phyloP scores from a whole-genome alignment of 2,113 vertebrate genomes.

The Silurus meridionalis region DNA sequence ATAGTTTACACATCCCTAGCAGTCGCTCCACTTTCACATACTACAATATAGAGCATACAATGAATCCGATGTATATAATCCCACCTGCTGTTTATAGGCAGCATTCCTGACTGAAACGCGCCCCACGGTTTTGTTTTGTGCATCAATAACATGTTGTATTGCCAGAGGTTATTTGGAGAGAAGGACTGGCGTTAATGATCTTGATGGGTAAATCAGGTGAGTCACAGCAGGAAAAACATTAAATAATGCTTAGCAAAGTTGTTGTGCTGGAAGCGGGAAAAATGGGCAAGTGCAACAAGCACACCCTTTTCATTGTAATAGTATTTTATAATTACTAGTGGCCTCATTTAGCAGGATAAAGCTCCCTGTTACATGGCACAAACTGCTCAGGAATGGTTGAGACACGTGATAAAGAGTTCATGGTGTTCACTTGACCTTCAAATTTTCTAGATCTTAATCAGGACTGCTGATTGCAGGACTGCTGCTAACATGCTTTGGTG shows the following conservation, averaged over 20 bases:
- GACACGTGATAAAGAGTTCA: no score
- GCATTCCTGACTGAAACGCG: not conserved
- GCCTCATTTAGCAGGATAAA: no score
- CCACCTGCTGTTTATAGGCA: not conserved
- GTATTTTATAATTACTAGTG: no score
- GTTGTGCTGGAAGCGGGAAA: no score
- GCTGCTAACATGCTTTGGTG: no score
- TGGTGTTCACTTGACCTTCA: no score
- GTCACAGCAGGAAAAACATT: not conserved
- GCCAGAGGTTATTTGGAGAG: not conserved
- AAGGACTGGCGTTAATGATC: not conserved
- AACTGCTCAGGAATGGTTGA: no score
- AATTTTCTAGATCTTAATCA: no score
- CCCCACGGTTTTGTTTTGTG: not conserved
- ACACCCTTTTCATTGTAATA: no score
- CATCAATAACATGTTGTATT: not conserved
- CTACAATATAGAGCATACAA: not conserved
- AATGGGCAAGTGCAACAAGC: no score
- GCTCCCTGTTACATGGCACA: no score
- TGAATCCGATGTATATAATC: not conserved
- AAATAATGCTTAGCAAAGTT: not conserved
- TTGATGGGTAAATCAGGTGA: not conserved
- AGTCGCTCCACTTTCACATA: not conserved
- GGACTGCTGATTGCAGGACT: no score
- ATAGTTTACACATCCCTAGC: slow-evolving; percentile 5